Evolutionary conservation across 2,797 vertebrate species (phyloP).

Genomic region (Nannoperca australis): DNA sequence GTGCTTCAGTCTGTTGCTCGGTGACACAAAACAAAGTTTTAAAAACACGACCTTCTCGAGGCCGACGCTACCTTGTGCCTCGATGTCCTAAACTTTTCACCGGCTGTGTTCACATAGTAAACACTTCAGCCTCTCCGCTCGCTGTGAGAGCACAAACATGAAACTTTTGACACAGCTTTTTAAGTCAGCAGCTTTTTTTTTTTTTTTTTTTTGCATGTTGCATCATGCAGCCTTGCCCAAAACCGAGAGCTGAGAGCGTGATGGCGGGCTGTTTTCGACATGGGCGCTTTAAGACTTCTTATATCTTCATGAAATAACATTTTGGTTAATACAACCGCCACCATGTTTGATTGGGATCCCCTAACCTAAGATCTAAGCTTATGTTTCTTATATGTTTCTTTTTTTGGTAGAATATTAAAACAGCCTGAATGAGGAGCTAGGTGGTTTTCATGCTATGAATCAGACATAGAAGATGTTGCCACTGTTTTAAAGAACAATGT

Average conservation of each 20-base stretch:
- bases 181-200: conserved; percentile 50
- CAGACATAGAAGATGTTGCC: background rate
- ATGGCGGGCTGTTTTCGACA: conserved; percentile 23
- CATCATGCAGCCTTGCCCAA: conserved; percentile 62
- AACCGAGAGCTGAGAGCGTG: conserved; percentile 19
- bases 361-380: background rate
- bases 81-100: conserved; percentile 19
- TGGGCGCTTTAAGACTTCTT: background rate
- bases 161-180: conserved; percentile 36
- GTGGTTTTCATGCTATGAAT: background rate
- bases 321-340: background rate
- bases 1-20: conserved; percentile 73
- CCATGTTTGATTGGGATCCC: background rate
- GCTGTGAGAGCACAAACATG: background rate
- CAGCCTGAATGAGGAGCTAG: background rate
- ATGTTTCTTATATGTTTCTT: background rate
- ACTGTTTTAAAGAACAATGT: background rate
- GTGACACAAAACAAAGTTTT: conserved; percentile 71
- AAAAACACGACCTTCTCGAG: conserved; percentile 62
- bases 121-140: conserved; percentile 4
- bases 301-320: background rate
- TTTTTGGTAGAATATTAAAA: background rate
- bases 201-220: conserved; percentile 43
- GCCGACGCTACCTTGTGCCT: background rate
- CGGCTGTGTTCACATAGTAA: background rate